phyloP scores from a whole-genome alignment of 2,113 vertebrate genomes.

The Gopherus flavomarginatus region DNA sequence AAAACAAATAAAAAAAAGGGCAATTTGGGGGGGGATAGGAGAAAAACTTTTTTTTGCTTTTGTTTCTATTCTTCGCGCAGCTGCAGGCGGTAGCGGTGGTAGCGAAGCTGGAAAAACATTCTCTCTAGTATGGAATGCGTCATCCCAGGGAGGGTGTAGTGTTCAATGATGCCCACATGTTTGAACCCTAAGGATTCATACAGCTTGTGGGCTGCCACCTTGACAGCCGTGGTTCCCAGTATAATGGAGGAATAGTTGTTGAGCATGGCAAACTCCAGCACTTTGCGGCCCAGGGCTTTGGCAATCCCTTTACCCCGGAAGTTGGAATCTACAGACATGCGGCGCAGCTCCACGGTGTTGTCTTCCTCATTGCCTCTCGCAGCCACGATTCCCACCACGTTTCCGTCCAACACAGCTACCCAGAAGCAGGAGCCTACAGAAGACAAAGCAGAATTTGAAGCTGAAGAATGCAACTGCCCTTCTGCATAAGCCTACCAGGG shows the following conservation, averaged over 20 bases:
- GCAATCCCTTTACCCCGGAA: constrained; percentile 97
- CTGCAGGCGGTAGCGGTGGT: constrained; percentile 98
- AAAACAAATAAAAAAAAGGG: constrained; percentile 57
- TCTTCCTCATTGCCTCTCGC: constrained; percentile 92
- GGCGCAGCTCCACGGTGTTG: constrained; percentile 93
- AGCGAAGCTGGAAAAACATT: constrained; percentile 99
- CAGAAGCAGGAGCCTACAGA: constrained; percentile 95
- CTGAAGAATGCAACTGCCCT: fast-evolving
- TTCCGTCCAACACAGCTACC: constrained; percentile 94
- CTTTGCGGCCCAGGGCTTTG: constrained; percentile 94
- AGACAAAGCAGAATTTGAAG: constrained; percentile 19
- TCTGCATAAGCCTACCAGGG: not conserved
- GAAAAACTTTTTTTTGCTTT: not conserved
- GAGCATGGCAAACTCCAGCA: constrained; percentile 94
- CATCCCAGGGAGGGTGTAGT: constrained; percentile 94
- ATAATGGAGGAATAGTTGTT: constrained; percentile 96
- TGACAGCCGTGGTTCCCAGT: constrained; percentile 96
- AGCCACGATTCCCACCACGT: constrained; percentile 95
- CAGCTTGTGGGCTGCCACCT: constrained; percentile 97
- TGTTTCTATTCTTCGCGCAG: constrained; percentile 93
- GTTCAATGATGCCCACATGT: constrained; percentile 89
- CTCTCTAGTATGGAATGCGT: constrained; percentile 92
- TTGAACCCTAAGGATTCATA: constrained; percentile 99
- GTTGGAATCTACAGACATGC: constrained; percentile 97
- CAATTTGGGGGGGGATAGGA: not conserved